These are phyloP conservation scores for Drosophila antonietae DNA, from an alignment of 2,888 invertebrate genomes.

Conservation along the genomic window DNA sequence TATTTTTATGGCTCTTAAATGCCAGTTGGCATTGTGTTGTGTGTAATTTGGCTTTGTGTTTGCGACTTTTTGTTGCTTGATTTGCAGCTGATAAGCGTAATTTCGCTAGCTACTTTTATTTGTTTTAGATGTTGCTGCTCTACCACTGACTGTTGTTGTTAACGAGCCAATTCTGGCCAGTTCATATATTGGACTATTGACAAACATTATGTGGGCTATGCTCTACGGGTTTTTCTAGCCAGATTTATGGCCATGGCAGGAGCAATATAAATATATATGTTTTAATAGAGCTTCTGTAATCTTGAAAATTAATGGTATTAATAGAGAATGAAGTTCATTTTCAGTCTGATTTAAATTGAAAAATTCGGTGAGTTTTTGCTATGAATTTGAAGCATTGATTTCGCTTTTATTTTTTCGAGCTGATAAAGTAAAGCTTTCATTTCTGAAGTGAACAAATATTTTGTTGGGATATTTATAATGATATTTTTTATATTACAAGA, in stretches of 20 bases:
- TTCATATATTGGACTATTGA: conserved; percentile 68
- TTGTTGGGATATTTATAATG: too few relatives aligned
- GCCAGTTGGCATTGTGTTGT: conserved; percentile 58
- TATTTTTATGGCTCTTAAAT: conserved; percentile 73
- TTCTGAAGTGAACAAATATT: too few relatives aligned
- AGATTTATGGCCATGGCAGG: conserved; percentile 55
- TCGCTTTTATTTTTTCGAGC: too few relatives aligned
- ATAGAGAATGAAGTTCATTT: neutral
- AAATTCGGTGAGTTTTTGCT: neutral
- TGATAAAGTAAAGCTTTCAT: too few relatives aligned
- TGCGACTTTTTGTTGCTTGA: conserved; percentile 50
- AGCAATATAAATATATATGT: conserved; percentile 31
- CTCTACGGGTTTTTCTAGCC: conserved; percentile 6
- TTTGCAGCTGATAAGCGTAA: conserved; percentile 65
- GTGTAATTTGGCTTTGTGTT: conserved; percentile 67
- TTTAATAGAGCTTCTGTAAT: conserved; percentile 15
- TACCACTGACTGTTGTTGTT: conserved; percentile 13
- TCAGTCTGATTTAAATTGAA: neutral
- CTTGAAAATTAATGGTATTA: neutral
- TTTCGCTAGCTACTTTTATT: conserved; percentile 28
- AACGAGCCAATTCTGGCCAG: conserved; percentile 42
- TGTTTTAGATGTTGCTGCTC: conserved; percentile 22
- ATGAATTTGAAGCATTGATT: neutral
- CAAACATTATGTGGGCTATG: conserved; percentile 47
- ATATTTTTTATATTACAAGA: too few relatives aligned